These are phyloP conservation scores for Amphiprion ocellaris DNA, from an alignment of 2,113 vertebrate genomes.

Conservation along the genomic window DNA sequence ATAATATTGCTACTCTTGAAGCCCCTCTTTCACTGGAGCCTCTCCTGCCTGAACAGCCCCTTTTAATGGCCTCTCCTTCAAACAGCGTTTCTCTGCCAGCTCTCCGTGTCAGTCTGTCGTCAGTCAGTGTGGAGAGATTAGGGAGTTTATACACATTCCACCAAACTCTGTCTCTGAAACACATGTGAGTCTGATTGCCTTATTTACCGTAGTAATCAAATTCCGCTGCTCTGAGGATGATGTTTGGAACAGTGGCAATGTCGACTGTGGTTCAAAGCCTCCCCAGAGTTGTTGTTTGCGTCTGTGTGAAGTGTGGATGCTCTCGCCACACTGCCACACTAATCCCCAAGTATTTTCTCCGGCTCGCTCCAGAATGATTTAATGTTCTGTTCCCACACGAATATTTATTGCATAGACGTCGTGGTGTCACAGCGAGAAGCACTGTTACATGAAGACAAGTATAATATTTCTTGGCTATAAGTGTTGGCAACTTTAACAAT, in stretches of 20 bases:
- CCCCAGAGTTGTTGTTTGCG: conserved; percentile 34
- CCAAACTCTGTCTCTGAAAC: conserved; percentile 37
- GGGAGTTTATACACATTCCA: conserved; percentile 50
- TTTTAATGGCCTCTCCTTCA: conserved; percentile 29
- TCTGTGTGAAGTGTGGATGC: conserved; percentile 20
- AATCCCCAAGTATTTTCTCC: conserved; percentile 26
- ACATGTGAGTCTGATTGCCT: conserved; percentile 47
- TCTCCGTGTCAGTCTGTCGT: conserved; percentile 54
- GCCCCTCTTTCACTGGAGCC: background rate
- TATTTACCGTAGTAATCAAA: conserved; percentile 63
- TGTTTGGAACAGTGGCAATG: conserved; percentile 40
- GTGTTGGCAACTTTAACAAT: conserved; percentile 34
- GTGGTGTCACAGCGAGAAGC: conserved; percentile 17
- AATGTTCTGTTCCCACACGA: conserved; percentile 3
- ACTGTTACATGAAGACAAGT: conserved; percentile 17
- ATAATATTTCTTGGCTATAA: conserved; percentile 28
- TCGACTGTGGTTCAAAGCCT: conserved; percentile 18
- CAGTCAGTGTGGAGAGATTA: conserved; percentile 36
- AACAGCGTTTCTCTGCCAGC: conserved; percentile 45
- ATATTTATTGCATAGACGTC: conserved; percentile 11
- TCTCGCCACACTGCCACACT: conserved; percentile 1
- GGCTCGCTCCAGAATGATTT: conserved; percentile 22
- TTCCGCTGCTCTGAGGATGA: conserved; percentile 33
- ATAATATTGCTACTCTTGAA: conserved; percentile 4
- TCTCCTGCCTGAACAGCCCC: conserved; percentile 1